phyloP scores from a whole-genome alignment of 2,888 invertebrate species.

The Machimus rusticus region DNA sequence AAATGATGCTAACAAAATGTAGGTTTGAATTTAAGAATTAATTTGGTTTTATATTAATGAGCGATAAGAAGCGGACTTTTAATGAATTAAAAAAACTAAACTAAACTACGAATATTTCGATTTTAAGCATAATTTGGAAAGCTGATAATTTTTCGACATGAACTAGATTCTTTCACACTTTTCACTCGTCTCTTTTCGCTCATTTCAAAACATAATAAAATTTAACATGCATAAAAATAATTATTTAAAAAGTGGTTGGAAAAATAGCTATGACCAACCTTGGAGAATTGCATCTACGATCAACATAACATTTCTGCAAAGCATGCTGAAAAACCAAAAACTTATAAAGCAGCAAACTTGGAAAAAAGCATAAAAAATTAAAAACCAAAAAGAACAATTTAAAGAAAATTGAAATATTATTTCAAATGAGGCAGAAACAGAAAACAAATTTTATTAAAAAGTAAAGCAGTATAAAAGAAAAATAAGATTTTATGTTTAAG shows the following conservation, averaged over 20 bases:
- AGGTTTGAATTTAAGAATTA: neutral
- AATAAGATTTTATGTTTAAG: neutral
- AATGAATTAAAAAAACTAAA: no score
- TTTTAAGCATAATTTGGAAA: no score
- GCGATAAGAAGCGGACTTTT: neutral
- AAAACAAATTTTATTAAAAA: neutral
- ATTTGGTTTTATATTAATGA: neutral
- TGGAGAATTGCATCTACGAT: slow-evolving; percentile 57
- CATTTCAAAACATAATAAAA: neutral
- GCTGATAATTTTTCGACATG: no score
- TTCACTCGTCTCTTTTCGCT: neutral
- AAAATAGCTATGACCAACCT: slow-evolving; percentile 57
- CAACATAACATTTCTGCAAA: slow-evolving; percentile 62
- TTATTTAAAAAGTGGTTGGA: neutral
- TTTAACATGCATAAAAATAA: slow-evolving; percentile 31
- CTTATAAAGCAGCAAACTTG: slow-evolving; percentile 41
- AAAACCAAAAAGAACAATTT: neutral
- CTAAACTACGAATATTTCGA: no score
- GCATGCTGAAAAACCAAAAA: slow-evolving; percentile 63
- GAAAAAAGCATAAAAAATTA: neutral
- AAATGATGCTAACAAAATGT: slow-evolving; percentile 43
- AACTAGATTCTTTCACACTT: neutral
- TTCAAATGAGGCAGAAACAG: neutral
- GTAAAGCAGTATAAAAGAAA: neutral
- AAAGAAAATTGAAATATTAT: neutral